A percentile compares a stretch with the other conserved stretches of the same genome.
These are phyloP conservation scores for Phataginus tetradactyla DNA, from an alignment of 2,797 vertebrate genomes.

Conservation along the genomic window DNA sequence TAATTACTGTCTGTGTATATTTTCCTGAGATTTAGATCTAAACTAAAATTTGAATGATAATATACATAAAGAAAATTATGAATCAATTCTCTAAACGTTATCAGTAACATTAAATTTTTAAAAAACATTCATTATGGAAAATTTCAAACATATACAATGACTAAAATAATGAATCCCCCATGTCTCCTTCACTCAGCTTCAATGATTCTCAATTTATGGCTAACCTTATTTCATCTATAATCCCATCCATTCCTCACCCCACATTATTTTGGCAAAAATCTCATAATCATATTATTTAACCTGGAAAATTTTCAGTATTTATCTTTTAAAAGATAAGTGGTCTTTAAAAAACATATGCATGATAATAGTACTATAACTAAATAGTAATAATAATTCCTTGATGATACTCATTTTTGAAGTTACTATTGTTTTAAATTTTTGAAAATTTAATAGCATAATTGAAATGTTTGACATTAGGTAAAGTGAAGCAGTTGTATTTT, in stretches of 20 bases:
- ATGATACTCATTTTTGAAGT: not conserved
- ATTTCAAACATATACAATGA: not conserved
- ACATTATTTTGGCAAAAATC: conserved; percentile 34
- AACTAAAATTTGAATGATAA: conserved; percentile 16
- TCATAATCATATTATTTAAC: not conserved
- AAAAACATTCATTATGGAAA: conserved; percentile 14
- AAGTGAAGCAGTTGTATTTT: conserved; percentile 17
- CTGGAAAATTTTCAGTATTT: not conserved
- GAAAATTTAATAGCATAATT: not conserved
- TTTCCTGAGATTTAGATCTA: not conserved
- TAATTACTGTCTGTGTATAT: not conserved
- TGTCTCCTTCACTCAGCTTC: not conserved
- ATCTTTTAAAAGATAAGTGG: not conserved
- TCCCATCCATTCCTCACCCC: not conserved
- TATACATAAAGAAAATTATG: not conserved
- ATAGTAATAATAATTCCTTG: not conserved
- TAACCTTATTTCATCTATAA: not conserved
- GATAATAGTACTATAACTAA: not conserved
- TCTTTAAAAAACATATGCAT: not conserved
- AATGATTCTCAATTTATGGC: not conserved
- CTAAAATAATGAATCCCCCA: not conserved
- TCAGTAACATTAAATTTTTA: not conserved
- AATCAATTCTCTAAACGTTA: not conserved
- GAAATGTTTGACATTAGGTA: not conserved
- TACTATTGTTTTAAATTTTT: not conserved